Evolutionary conservation across 2,888 invertebrate species (phyloP), one percentile per base, ranked within the genome.

Genomic region (Sthenelais limicola): DNA sequence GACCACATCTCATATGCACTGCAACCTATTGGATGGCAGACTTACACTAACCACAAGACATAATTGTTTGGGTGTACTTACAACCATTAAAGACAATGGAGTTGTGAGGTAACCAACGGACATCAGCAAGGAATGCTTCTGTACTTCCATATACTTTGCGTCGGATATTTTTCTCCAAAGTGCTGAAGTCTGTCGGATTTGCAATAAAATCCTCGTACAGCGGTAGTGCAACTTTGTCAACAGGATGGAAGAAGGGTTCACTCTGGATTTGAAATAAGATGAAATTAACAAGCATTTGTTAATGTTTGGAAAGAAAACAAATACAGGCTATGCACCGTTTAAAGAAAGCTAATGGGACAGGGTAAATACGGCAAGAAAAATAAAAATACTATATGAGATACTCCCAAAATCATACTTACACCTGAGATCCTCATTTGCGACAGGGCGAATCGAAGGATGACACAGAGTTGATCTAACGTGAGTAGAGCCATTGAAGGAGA

Each of bases 41-140:
- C n/a, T n/a, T n/a, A n/a, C n/a, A n/a, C n/a, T n/a, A n/a, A n/a
- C n/a, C n/a, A n/a, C n/a, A n/a, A n/a, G n/a, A n/a, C n/a, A n/a
- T n/a, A n/a, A n/a, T n/a, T n/a, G n/a, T n/a, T n/a, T n/a, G n/a
- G n/a, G n/a, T 43, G 56, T 38, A 90, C 92, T 91, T 90, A 94
- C 96, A 91, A 83, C 94, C 93, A 89, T 95, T 96, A 86, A 94
- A 96, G 76, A 96, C 93, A 74, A 94, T 92, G 83, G 95, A 94
- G 88, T 97, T 97, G 87, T 97, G 97, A 68, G 94, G 90, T 83
- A 98, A 94, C 97, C 97, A 97, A 86, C 95, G 95, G 9, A 93
- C 92, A 87, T 97, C 97, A 0, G 94, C 93, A 72, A 94, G 90
- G 88, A 97, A 96, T 1, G 94, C 94, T 82, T 95, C 95, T 0